Percentiles rank a stretch among this genome's conserved stretches.
Conservation (phyloP, 2,888 invertebrate species). For the Maniola hyperantus region DNA sequence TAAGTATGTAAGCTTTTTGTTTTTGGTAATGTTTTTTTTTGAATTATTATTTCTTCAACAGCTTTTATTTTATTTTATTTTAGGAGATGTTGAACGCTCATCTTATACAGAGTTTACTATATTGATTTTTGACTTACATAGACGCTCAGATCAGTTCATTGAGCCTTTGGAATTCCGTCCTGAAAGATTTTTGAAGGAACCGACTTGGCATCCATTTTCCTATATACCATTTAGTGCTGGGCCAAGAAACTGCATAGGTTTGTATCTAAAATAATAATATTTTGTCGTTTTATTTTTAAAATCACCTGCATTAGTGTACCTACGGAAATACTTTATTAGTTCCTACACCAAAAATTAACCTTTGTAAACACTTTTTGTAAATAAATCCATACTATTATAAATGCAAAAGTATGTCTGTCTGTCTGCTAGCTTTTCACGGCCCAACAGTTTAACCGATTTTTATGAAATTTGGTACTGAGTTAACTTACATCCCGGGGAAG, state of each 20-base stretch:
- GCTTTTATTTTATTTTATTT: constrained; percentile 25
- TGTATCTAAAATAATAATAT: not conserved
- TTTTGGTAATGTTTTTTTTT: not conserved
- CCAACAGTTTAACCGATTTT: too few species aligned
- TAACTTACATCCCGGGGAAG: too few species aligned
- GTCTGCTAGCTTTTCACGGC: too few species aligned
- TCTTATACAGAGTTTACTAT: constrained; percentile 76
- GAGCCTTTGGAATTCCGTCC: constrained; percentile 87
- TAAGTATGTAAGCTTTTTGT: constrained; percentile 69
- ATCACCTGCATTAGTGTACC: too few species aligned
- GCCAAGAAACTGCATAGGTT: constrained; percentile 87
- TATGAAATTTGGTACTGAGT: too few species aligned
- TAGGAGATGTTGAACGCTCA: constrained; percentile 61
- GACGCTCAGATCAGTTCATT: constrained; percentile 83
- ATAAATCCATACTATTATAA: too few species aligned
- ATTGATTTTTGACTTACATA: constrained; percentile 85
- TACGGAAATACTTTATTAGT: too few species aligned
- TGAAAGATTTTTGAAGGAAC: constrained; percentile 85
- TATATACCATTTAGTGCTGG: constrained; percentile 88
- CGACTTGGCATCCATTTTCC: constrained; percentile 82
- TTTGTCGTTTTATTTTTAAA: not conserved
- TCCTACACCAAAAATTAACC: too few species aligned
- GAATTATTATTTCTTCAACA: not conserved
- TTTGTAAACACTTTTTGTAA: too few species aligned
- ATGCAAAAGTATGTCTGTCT: too few species aligned